These are phyloP conservation scores for Phyllotreta striolata DNA, from an alignment of 2,888 invertebrate genomes.

Conservation along the genomic window DNA sequence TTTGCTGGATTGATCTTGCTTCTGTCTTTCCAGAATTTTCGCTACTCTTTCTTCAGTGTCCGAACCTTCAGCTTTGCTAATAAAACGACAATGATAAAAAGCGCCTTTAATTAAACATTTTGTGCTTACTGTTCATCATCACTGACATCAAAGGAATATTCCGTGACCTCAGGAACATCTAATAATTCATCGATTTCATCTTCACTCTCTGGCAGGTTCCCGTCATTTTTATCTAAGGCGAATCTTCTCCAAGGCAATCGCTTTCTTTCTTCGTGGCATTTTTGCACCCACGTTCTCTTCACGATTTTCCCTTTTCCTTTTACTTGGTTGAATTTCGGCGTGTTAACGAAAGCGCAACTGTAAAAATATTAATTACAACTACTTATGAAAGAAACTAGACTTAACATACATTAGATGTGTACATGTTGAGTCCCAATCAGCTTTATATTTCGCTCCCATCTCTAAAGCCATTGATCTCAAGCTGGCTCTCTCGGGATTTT, in stretches of 20 bases:
- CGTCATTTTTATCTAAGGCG: constrained; percentile 65
- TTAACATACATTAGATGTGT: constrained; percentile 87
- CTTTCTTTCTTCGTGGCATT: constrained; percentile 68
- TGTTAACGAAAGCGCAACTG: constrained; percentile 89
- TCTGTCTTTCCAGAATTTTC: constrained; percentile 43
- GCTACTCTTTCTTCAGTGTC: constrained; percentile 72
- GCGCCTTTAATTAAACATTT: background rate
- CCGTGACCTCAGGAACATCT: constrained; percentile 29
- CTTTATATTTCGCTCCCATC: constrained; percentile 81
- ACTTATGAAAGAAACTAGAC: background rate
- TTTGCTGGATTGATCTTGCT: constrained; percentile 30
- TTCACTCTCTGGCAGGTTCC: constrained; percentile 62
- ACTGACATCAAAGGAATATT: constrained; percentile 1
- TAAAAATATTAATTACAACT: constrained; percentile 34
- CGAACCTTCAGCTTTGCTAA: constrained; percentile 52
- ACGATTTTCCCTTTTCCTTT: constrained; percentile 72
- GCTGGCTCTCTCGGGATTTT: constrained; percentile 78
- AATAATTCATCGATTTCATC: constrained; percentile 63
- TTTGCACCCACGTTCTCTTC: constrained; percentile 77
- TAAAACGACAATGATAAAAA: constrained; percentile 17
- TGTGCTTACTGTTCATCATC: constrained; percentile 41
- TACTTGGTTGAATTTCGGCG: constrained; percentile 84
- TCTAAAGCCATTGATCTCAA: constrained; percentile 73
- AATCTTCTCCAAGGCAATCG: constrained; percentile 69
- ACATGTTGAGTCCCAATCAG: constrained; percentile 77